phyloP scores from a whole-genome alignment of 1,140 invertebrate genomes.

The Trissolcus basalis region DNA sequence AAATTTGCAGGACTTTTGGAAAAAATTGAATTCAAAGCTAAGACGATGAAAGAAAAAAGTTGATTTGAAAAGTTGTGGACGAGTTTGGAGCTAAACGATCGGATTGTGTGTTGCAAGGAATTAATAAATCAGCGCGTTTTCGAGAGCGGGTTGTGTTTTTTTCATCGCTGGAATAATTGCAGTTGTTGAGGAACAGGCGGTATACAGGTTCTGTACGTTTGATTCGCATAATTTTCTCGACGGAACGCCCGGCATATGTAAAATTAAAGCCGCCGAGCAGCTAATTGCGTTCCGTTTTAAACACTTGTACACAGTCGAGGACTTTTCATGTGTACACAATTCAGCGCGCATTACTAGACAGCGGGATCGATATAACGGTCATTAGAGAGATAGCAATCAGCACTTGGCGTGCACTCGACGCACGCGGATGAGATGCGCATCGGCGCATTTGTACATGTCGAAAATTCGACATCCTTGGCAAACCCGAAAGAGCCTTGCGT shows the following conservation, averaged over 20 bases:
- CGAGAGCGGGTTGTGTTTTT: slow-evolving; percentile 21
- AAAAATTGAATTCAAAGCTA: too few species aligned
- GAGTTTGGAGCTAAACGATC: slow-evolving; percentile 19
- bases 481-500: background rate
- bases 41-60: too few species aligned
- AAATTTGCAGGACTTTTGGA: too few species aligned
- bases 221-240: slow-evolving; percentile 57
- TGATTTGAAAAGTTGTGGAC: too few species aligned
- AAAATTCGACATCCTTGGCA: slow-evolving; percentile 20
- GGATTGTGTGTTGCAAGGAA: slow-evolving; percentile 27
- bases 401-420: slow-evolving; percentile 50
- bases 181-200: slow-evolving; percentile 48
- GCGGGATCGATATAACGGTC: slow-evolving; percentile 55
- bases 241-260: slow-evolving; percentile 55
- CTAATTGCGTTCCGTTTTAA: slow-evolving; percentile 59
- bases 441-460: slow-evolving; percentile 16
- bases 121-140: slow-evolving; percentile 44
- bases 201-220: slow-evolving; percentile 50
- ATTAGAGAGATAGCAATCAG: slow-evolving; percentile 59
- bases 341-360: slow-evolving; percentile 54
- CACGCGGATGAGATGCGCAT: slow-evolving; percentile 29
- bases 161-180: slow-evolving; percentile 40
- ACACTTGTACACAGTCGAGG: slow-evolving; percentile 55
- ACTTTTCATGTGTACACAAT: slow-evolving; percentile 59
- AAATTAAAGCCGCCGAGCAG: slow-evolving; percentile 53